Base-by-base conservation (phyloP, 37 sponge, comb jelly and placozoan genomes). In the Diacarnus erythraeanus region DNA sequence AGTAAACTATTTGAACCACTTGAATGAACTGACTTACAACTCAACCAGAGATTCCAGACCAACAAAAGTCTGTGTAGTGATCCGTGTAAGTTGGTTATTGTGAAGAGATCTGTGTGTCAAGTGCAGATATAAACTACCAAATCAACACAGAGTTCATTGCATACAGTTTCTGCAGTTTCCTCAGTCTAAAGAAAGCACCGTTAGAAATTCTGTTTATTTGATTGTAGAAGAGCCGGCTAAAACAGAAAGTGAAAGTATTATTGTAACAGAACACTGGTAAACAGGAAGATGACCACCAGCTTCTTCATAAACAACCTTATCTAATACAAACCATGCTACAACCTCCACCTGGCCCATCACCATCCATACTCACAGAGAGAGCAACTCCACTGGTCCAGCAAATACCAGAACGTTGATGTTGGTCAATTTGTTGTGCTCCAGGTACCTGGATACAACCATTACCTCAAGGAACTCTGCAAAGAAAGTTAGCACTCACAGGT, bases 121-220 rank as follows among this genome's bases (percentile, higher is more conserved):
- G 26, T 60, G 61, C 23, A n/a, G 3, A 60, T 25, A 26, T 21
- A 26, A 60, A 9, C n/a, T 9, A 10, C 23, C 65, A 69, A 38
- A 69, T 22, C 44, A 72, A 22, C 40, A 36, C 35, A 72, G 20
- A 39, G 2, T 12, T 35, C 2, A n/a, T 17, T 2, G 56, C 74
- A 10, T 58, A 84, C 84, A 84, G 47, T 31, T 29, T 57, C 69
- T 71, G 30, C 57, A 84, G 44, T 21, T 69, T 64, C 15, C 78
- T 69, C 12, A 68, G 69, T 41, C 84, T 69, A 61, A 60, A 84
- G 71, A 84, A 84, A 1, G 84, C 71, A 40, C 84, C 84, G 18
- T 77, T 44, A n/a, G 84, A 77, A 3, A 84, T 77, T 5, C 58
- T 37, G 35, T 69, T 39, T 27, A 71, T 77, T 12, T 43, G 40